Percentiles rank a stretch among this genome's conserved stretches.
Evolutionary conservation across 2,797 vertebrate species (phyloP).

Genomic region (Myotis daubentonii): DNA sequence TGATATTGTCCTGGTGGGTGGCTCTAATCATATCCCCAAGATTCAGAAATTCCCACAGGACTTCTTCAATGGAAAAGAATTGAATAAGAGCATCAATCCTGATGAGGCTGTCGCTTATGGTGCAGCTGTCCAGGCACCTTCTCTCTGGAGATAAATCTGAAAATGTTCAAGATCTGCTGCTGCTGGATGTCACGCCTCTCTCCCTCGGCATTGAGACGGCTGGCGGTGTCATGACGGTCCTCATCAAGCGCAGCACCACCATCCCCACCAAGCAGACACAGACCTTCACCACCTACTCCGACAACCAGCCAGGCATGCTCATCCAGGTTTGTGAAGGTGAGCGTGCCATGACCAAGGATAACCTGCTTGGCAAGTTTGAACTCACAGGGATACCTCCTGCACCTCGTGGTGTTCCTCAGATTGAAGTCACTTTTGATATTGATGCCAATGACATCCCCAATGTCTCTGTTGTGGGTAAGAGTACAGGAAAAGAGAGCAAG

Average conservation of each 20-base stretch:
- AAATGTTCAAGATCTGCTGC: constrained; percentile 93
- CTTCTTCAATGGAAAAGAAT: constrained; percentile 95
- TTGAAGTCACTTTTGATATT: constrained; percentile 77
- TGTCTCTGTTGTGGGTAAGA: constrained; percentile 96
- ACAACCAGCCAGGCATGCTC: constrained; percentile 96
- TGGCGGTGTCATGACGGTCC: constrained; percentile 94
- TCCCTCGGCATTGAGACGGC: constrained; percentile 97
- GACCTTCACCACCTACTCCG: constrained; percentile 96
- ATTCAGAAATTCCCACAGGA: constrained; percentile 96
- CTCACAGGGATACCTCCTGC: constrained; percentile 95
- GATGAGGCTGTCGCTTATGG: too few relatives aligned
- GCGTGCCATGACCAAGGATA: constrained; percentile 79
- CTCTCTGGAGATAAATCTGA: constrained; percentile 75
- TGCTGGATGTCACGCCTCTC: constrained; percentile 94
- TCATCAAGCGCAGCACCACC: constrained; percentile 96
- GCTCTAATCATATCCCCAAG: constrained; percentile 95
- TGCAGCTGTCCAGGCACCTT: too few relatives aligned
- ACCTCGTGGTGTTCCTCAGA: constrained; percentile 93
- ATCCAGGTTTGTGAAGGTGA: constrained; percentile 93
- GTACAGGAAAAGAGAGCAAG: constrained; percentile 97
- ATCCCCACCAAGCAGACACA: constrained; percentile 96
- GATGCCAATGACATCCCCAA: constrained; percentile 93
- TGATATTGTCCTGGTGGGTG: constrained; percentile 80
- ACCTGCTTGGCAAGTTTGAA: constrained; percentile 77
- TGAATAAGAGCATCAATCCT: constrained; percentile 96